Conservation (phyloP, 2,888 invertebrate genomes). For the Graphium colonna region DNA sequence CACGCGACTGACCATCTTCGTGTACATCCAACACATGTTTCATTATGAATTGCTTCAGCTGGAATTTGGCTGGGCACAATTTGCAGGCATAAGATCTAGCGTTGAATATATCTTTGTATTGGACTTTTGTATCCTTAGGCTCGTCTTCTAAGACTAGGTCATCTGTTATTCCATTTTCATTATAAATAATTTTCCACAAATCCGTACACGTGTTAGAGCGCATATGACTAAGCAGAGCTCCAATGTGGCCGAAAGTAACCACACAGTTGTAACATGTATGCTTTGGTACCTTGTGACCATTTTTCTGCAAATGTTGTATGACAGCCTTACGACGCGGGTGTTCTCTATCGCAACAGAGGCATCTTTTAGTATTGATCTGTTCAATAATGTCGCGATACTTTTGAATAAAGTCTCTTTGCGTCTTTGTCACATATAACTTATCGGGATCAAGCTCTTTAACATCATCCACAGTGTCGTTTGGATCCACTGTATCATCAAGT, state of each 20-base stretch:
- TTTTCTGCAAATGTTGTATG: constrained; percentile 76
- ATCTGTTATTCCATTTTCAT: constrained; percentile 71
- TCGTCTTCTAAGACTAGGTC: constrained; percentile 67
- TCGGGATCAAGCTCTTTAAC: constrained; percentile 59
- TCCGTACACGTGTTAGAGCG: constrained; percentile 71
- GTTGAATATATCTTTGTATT: constrained; percentile 74
- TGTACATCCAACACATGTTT: constrained; percentile 73
- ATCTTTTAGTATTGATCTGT: constrained; percentile 73
- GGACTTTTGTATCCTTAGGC: constrained; percentile 59
- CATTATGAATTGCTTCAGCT: constrained; percentile 75
- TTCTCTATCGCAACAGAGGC: constrained; percentile 69
- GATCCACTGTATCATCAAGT: constrained; percentile 42
- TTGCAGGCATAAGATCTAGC: constrained; percentile 74
- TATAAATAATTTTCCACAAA: constrained; percentile 73
- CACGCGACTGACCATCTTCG: constrained; percentile 69
- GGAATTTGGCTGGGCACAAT: constrained; percentile 74
- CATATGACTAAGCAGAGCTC: constrained; percentile 75
- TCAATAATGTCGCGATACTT: constrained; percentile 70
- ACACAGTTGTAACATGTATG: constrained; percentile 83
- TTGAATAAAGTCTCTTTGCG: constrained; percentile 67
- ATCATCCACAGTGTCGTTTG: constrained; percentile 52
- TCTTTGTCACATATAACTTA: constrained; percentile 63
- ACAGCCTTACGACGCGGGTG: constrained; percentile 75
- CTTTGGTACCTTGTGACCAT: constrained; percentile 79
- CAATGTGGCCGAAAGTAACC: constrained; percentile 77